Conservation (phyloP, 2,888 invertebrate species). For the Sinelater perroti region DNA sequence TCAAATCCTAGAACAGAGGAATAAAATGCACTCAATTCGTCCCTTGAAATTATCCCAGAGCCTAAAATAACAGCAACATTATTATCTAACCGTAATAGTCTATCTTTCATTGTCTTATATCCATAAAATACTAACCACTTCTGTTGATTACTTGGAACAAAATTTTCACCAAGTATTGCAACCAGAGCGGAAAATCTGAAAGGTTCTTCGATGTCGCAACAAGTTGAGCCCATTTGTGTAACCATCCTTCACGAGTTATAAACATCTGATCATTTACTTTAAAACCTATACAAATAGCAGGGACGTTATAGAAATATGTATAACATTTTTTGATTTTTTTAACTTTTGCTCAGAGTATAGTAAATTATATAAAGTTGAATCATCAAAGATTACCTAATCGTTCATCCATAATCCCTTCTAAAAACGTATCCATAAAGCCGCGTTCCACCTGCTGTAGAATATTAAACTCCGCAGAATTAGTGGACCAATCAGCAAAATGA, state of each 20-base stretch:
- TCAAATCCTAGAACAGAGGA: conserved; percentile 74
- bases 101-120: too few species aligned
- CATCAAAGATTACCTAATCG: conserved; percentile 62
- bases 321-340: too few species aligned
- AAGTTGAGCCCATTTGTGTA: conserved; percentile 73
- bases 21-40: conserved; percentile 74
- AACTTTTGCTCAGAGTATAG: too few species aligned
- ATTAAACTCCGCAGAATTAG: conserved; percentile 76
- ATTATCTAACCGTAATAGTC: too few species aligned
- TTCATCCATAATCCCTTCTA: conserved; percentile 65
- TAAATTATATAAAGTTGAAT: too few species aligned
- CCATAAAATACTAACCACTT: conserved; percentile 69
- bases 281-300: too few species aligned
- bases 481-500: conserved; percentile 81
- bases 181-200: conserved; percentile 74
- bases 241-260: conserved; percentile 74
- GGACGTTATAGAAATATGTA: too few species aligned
- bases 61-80: conserved; percentile 59
- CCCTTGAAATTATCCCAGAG: conserved; percentile 71
- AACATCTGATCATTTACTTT: conserved; percentile 60
- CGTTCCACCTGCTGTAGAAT: conserved; percentile 76
- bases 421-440: conserved; percentile 75
- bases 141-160: conserved; percentile 76
- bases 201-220: conserved; percentile 64
- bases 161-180: conserved; percentile 77